phyloP scores from a whole-genome alignment of 2,888 invertebrate genomes.

The Melanophora roralis region DNA sequence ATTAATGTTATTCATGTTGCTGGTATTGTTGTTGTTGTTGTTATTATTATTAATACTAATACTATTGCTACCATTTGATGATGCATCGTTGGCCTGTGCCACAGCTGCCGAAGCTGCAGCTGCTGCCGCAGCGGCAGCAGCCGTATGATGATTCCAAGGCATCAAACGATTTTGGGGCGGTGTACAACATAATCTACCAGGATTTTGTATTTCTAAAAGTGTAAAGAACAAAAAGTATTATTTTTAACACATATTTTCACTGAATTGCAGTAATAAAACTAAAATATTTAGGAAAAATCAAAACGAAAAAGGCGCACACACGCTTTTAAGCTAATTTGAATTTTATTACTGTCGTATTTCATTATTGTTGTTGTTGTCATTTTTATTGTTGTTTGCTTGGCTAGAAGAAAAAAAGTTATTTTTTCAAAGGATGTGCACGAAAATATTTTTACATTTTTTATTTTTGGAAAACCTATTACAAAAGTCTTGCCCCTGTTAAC shows the following conservation, averaged over 20 bases:
- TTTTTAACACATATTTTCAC: conserved; percentile 33
- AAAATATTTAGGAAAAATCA: too few species aligned
- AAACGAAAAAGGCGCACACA: not conserved
- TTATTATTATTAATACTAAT: conserved; percentile 14
- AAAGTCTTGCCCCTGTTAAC: too few species aligned
- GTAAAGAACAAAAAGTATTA: conserved; percentile 30
- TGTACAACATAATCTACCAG: conserved; percentile 72
- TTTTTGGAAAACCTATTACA: too few species aligned
- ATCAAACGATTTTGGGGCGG: conserved; percentile 74
- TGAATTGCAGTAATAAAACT: not conserved
- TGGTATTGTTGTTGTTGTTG: conserved; percentile 17
- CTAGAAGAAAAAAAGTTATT: not conserved
- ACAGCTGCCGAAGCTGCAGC: conserved; percentile 63
- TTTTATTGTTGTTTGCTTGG: conserved; percentile 32
- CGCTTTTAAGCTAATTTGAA: conserved; percentile 60
- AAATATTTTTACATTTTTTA: conserved; percentile 5
- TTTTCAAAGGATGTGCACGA: conserved; percentile 17
- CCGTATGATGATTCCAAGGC: conserved; percentile 74
- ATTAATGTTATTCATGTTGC: not conserved
- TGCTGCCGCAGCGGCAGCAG: conserved; percentile 66
- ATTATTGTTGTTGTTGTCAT: conserved; percentile 43
- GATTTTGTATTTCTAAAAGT: conserved; percentile 72
- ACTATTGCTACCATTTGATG: conserved; percentile 50
- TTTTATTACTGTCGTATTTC: conserved; percentile 60
- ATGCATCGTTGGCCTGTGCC: conserved; percentile 67